phyloP scores from a whole-genome alignment of 2,888 invertebrate genomes.

The Pseudococcus longispinus region DNA sequence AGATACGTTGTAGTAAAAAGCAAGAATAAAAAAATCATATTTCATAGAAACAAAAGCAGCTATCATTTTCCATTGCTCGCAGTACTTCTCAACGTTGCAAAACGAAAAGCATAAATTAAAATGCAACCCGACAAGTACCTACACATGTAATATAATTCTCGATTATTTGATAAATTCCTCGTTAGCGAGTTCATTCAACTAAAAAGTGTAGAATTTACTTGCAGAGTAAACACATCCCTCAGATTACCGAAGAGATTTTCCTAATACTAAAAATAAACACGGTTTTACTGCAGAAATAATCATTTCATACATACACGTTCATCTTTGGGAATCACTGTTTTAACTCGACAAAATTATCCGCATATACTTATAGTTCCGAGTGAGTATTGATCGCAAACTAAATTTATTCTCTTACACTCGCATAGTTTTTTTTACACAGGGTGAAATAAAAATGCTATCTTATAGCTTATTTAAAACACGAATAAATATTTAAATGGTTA shows the following conservation, averaged over 20 bases:
- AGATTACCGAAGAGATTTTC: slow-evolving; percentile 20
- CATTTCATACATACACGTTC: background rate
- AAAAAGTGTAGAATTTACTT: background rate
- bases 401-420: slow-evolving; percentile 30
- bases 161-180: background rate
- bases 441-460: slow-evolving; percentile 15
- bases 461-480: slow-evolving; percentile 32
- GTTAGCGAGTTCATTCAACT: background rate
- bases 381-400: slow-evolving; percentile 41
- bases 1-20: slow-evolving; percentile 6
- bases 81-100: background rate
- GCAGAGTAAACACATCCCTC: background rate
- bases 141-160: background rate
- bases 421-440: background rate
- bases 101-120: background rate
- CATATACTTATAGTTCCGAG: slow-evolving; percentile 44
- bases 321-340: background rate
- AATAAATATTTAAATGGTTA: slow-evolving; percentile 40
- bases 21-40: slow-evolving; percentile 35
- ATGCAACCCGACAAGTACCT: background rate
- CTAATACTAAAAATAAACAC: slow-evolving; percentile 8
- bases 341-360: slow-evolving; percentile 45
- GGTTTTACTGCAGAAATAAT: background rate
- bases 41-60: slow-evolving; percentile 21
- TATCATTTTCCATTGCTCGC: slow-evolving; percentile 28